Percentiles rank a stretch among this genome's conserved stretches.
Conservation (phyloP, 2,888 invertebrate species). For the Helicoverpa assulta region DNA sequence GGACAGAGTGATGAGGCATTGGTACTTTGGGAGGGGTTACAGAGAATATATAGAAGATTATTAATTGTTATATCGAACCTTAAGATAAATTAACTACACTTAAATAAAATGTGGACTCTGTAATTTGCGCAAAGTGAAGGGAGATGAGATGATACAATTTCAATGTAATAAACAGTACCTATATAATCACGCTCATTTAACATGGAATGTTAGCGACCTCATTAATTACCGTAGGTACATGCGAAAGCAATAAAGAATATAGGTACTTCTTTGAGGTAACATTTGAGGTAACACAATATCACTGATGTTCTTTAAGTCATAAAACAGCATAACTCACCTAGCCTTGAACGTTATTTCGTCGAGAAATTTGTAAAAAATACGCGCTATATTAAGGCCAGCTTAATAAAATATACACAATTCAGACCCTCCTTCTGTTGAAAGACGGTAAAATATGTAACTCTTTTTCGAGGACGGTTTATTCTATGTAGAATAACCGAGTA, state of each 20-base stretch:
- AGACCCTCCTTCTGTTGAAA: not conserved
- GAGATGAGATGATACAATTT: not conserved
- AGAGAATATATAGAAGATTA: no score
- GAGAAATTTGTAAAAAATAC: not conserved
- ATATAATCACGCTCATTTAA: not conserved
- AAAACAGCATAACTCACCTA: slow-evolving; percentile 1
- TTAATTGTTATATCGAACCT: no score
- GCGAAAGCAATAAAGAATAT: slow-evolving; percentile 5
- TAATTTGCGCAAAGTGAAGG: not conserved
- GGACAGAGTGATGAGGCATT: no score
- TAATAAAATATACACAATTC: not conserved
- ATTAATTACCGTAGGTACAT: not conserved
- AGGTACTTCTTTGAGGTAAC: slow-evolving; percentile 5
- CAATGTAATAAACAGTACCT: not conserved
- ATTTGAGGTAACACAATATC: not conserved
- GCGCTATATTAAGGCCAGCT: not conserved
- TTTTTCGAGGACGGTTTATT: no score
- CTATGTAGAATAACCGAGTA: no score
- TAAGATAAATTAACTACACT: no score
- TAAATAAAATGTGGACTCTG: not conserved
- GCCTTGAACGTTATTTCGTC: not conserved
- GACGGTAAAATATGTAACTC: no score
- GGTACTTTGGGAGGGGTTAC: no score
- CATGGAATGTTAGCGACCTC: not conserved
- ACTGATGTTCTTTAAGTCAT: slow-evolving; percentile 8